Percentiles rank a stretch among this genome's conserved stretches.
Evolutionary conservation across 2,797 vertebrate genomes (phyloP).

Genomic region (Saguinus oedipus): DNA sequence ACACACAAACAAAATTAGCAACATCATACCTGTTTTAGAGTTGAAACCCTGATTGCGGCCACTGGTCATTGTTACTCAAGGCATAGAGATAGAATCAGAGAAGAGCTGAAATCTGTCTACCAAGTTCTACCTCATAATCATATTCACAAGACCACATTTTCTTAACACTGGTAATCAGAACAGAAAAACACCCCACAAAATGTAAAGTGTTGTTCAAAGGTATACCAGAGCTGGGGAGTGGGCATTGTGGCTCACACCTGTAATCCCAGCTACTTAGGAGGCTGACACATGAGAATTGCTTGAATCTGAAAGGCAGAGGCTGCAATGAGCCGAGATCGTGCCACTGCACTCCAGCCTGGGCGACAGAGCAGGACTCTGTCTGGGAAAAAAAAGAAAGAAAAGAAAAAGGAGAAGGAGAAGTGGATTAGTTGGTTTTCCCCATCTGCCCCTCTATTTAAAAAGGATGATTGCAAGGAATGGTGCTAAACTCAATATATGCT

Average conservation of each 20-base stretch:
- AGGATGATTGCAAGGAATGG: neutral
- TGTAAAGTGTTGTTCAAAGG: conserved; percentile 21
- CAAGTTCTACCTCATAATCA: neutral
- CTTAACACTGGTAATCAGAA: neutral
- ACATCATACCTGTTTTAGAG: neutral
- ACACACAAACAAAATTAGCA: neutral
- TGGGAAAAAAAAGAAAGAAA: too few species aligned
- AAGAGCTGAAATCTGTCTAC: neutral
- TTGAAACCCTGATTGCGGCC: neutral
- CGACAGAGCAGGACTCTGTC: neutral
- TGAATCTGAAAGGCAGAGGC: neutral
- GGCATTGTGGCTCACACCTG: too few species aligned
- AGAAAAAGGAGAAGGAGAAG: neutral
- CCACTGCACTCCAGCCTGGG: neutral
- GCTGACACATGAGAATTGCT: neutral
- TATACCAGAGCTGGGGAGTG: neutral
- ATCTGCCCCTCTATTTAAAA: neutral
- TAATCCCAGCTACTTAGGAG: neutral
- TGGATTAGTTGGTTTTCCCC: neutral
- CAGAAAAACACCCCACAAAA: neutral
- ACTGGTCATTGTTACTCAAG: neutral
- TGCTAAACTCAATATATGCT: neutral
- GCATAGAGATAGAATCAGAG: neutral
- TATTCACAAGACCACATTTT: neutral
- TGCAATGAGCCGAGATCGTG: neutral